Evolutionary conservation across 1,140 invertebrate genomes (phyloP).

Genomic region (Drosophila pachea): DNA sequence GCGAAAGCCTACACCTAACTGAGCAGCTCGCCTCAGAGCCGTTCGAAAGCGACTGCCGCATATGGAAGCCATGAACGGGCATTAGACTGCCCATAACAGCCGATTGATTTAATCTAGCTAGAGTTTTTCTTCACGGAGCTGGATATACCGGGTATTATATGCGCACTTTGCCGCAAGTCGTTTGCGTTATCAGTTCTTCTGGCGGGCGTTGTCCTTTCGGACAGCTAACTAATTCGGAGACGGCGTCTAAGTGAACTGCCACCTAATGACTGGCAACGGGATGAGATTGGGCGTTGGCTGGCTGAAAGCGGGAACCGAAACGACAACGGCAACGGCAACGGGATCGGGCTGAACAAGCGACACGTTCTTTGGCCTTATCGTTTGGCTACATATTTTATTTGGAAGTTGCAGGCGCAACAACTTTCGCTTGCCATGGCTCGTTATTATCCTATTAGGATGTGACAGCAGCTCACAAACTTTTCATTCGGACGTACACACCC

Average conservation of each 20-base stretch:
- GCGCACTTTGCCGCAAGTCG: constrained; percentile 65
- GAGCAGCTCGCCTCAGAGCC: no score
- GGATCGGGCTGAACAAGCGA: constrained; percentile 34
- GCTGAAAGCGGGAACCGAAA: no score
- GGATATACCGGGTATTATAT: constrained; percentile 53
- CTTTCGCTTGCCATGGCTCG: constrained; percentile 68
- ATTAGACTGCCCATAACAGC: background rate
- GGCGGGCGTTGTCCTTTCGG: constrained; percentile 37
- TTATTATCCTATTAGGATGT: constrained; percentile 77
- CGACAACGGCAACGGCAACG: no score
- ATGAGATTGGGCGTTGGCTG: constrained; percentile 1
- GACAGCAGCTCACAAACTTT: constrained; percentile 70
- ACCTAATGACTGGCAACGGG: constrained; percentile 30
- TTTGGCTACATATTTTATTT: constrained; percentile 60
- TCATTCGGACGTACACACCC: constrained; percentile 53
- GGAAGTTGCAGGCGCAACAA: constrained; percentile 70
- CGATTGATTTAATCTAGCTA: background rate
- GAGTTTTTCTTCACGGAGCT: constrained; percentile 10
- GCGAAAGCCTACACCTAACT: no score
- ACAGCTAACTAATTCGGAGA: constrained; percentile 30
- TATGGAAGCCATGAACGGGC: background rate
- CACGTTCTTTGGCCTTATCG: constrained; percentile 74
- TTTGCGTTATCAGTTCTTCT: constrained; percentile 67
- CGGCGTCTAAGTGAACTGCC: constrained; percentile 41
- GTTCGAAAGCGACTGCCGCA: no score